Percentiles rank a stretch among this genome's conserved stretches.
Evolutionary conservation across 2,888 invertebrate genomes (phyloP).

Genomic region (Rapana venosa): DNA sequence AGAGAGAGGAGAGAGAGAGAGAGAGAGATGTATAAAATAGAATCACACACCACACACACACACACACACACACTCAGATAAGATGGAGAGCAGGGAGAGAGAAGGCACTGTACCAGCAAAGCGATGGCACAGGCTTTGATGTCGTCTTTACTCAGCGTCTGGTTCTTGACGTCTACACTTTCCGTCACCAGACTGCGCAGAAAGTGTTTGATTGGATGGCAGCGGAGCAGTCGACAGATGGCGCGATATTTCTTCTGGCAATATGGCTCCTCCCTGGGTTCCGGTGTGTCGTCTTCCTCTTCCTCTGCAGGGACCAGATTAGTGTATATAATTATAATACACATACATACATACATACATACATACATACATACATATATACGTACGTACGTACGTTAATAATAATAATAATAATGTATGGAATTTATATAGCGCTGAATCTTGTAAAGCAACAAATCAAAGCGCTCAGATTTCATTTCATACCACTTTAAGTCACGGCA

Average conservation of each 20-base stretch:
- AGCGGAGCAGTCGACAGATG: slow-evolving; percentile 55
- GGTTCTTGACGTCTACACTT: slow-evolving; percentile 51
- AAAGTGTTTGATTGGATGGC: slow-evolving; percentile 55
- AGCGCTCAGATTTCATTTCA: no score
- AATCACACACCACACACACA: no score
- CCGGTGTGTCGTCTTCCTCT: slow-evolving; percentile 19
- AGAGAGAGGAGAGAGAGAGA: slow-evolving; percentile 26
- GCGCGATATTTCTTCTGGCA: slow-evolving; percentile 56
- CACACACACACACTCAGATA: background rate
- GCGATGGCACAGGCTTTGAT: slow-evolving; percentile 61
- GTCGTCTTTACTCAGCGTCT: slow-evolving; percentile 51
- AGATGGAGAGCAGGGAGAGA: background rate
- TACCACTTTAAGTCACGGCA: no score
- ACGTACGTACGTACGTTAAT: no score
- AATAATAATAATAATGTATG: no score
- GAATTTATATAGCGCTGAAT: no score
- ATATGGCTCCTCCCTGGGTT: slow-evolving; percentile 38
- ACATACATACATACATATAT: no score
- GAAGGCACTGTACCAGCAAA: slow-evolving; percentile 50
- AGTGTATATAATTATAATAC: no score
- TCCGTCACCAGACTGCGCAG: slow-evolving; percentile 54
- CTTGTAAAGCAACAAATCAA: no score
- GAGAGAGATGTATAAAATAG: background rate
- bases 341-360: no score
- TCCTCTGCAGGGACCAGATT: slow-evolving; percentile 21